Base-by-base conservation (phyloP, 2,888 invertebrate genomes). In the Polyommatus iphigenia region DNA sequence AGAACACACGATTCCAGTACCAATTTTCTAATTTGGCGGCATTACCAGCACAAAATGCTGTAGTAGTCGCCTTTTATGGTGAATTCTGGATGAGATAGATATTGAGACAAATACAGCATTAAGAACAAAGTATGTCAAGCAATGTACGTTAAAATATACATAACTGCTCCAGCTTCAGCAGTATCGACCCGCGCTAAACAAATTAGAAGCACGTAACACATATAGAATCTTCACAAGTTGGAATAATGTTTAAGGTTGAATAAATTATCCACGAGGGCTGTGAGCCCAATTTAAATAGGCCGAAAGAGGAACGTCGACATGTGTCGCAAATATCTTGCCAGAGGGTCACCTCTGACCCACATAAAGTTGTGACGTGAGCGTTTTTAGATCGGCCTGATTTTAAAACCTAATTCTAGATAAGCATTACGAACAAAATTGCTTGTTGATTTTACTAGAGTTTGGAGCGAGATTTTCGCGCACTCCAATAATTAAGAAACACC, bases 251-350 rank as follows among this genome's bases (percentile, higher is more conserved):
- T 54, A 24, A 54, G 46, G 75, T 29, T 29, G 50, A 75, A 75
- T 75, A 75, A 50, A 75, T 75, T 75, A 75, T 75, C 54, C 54
- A 29, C 36, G 41, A 72, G 72, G 72, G 72, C 46, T 46, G 73
- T 46, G 73, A 24, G 73, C 46, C 24, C 41, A 73, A 20, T 46
- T 73, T 41, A 73, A 73, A 75, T 46, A 75, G 54, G 54, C 54
- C 15, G 75, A 18, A 50, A 50, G 46, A 50, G 75, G 75, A 50
- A 75, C 20, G 50, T 50, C 73, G 75, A 75, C 75, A 75, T 29
- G 75, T 75, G 54, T 75, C 29, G 75, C 75, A 54, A 75, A 75
- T 75, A 75, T 75, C 75, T 67, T 29, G 18, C 75, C 75, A 54
- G 29, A 29, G 75, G 50, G 54, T 75, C 54, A 75, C 75, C 50